Evolutionary conservation across 2,888 invertebrate genomes (phyloP).

Genomic region (Hipparchia sbordonii): DNA sequence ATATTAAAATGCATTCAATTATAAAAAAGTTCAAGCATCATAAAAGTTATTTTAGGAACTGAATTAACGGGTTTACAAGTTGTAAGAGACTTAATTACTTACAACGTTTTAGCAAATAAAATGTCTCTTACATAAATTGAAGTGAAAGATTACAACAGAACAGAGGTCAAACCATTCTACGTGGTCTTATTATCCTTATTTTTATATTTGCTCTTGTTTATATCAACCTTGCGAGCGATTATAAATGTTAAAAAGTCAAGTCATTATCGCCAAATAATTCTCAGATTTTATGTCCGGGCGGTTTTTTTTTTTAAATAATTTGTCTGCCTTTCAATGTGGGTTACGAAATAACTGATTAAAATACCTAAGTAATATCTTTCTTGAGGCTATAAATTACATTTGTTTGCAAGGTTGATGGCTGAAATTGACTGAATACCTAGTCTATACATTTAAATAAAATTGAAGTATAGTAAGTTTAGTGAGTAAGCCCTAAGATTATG

Average conservation of each 20-base stretch:
- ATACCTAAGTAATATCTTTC: slow-evolving; percentile 7
- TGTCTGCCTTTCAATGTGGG: slow-evolving; percentile 36
- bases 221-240: slow-evolving; percentile 57
- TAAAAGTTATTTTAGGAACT: not conserved
- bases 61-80: slow-evolving; percentile 9
- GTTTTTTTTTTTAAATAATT: slow-evolving; percentile 41
- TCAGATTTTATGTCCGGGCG: slow-evolving; percentile 41
- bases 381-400: slow-evolving; percentile 16
- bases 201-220: slow-evolving; percentile 57
- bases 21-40: not conserved
- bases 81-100: slow-evolving; percentile 33
- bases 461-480: no score
- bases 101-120: slow-evolving; percentile 41
- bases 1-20: not conserved
- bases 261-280: slow-evolving; percentile 44
- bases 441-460: no score
- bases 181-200: slow-evolving; percentile 51
- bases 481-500: no score
- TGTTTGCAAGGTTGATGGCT: slow-evolving; percentile 15
- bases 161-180: slow-evolving; percentile 57
- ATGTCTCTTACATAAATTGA: slow-evolving; percentile 43
- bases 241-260: slow-evolving; percentile 50
- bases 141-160: slow-evolving; percentile 51
- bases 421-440: not conserved
- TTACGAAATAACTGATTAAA: slow-evolving; percentile 30